Conservation (phyloP, 2,888 invertebrate species). For the Athalia cordata region DNA sequence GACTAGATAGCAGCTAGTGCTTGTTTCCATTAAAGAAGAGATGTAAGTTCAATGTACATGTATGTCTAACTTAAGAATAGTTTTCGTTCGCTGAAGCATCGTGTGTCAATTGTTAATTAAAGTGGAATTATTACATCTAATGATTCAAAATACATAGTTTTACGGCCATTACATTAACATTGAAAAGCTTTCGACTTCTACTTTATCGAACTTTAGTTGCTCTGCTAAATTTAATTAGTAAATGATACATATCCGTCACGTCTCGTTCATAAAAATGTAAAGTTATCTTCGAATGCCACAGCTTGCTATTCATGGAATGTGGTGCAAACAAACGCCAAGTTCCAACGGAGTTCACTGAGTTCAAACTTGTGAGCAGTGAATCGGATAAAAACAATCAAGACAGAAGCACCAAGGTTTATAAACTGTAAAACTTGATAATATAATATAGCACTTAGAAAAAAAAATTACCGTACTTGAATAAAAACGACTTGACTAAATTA, state of each 20-base stretch:
- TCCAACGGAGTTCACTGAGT: background rate
- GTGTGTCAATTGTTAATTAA: background rate
- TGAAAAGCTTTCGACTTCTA: conserved; percentile 6
- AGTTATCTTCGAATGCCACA: background rate
- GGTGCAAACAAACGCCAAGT: background rate
- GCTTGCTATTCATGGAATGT: too few relatives aligned
- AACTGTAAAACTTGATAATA: background rate
- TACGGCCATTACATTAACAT: conserved; percentile 5
- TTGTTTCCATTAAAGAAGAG: conserved; percentile 59
- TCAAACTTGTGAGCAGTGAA: background rate
- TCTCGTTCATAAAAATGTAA: conserved; percentile 9
- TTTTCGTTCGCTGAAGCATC: conserved; percentile 16
- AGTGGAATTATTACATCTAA: conserved; percentile 8
- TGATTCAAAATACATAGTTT: conserved; percentile 4
- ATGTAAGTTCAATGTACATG: conserved; percentile 12
- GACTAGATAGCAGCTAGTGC: conserved; percentile 69
- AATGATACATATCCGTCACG: conserved; percentile 34
- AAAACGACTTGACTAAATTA: conserved; percentile 10
- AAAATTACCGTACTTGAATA: background rate
- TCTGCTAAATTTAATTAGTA: conserved; percentile 5
- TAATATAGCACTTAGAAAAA: background rate
- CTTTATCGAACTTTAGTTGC: background rate
- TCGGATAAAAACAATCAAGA: background rate
- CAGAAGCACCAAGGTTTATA: background rate
- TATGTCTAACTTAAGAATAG: background rate